phyloP scores from a whole-genome alignment of 2,113 vertebrate species.

The Ascaphus truei region DNA sequence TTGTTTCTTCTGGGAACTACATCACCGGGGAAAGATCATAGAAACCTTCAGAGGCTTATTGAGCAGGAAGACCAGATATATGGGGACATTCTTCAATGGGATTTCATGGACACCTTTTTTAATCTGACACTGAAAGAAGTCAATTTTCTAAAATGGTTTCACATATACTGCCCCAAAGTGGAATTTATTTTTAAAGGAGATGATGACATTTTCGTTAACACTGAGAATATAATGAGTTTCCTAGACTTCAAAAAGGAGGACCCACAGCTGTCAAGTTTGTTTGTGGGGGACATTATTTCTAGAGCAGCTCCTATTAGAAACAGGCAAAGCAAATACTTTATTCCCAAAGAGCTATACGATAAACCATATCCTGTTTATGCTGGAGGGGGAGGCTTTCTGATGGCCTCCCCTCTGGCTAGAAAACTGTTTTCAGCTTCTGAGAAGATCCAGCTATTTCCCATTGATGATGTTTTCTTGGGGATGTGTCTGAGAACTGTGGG shows the following conservation, averaged over 20 bases:
- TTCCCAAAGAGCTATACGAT: conserved; percentile 65
- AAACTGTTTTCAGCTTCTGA: conserved; percentile 56
- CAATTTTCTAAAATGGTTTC: conserved; percentile 74
- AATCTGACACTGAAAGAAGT: conserved; percentile 56
- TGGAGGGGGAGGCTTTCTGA: conserved; percentile 73
- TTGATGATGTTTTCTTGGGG: conserved; percentile 81
- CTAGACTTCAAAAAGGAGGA: conserved; percentile 55
- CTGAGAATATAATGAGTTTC: conserved; percentile 67
- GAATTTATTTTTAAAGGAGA: conserved; percentile 77
- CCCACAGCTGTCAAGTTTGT: conserved; percentile 49
- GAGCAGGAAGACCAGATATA: conserved; percentile 67
- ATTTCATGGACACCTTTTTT: conserved; percentile 75
- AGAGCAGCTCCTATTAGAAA: conserved; percentile 69
- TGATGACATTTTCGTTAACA: conserved; percentile 79
- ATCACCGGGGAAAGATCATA: conserved; percentile 56
- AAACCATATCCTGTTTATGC: conserved; percentile 71
- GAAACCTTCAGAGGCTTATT: conserved; percentile 69
- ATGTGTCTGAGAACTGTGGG: conserved; percentile 68
- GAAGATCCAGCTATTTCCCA: conserved; percentile 71
- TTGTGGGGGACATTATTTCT: conserved; percentile 73
- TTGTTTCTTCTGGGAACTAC: conserved; percentile 68
- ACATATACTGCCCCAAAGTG: conserved; percentile 58
- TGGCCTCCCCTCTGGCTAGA: conserved; percentile 55
- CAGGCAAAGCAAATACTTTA: conserved; percentile 77
- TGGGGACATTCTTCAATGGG: conserved; percentile 76